phyloP scores from a whole-genome alignment of 2,113 vertebrate genomes.

The human region GRCh38 chr15:65208501-65209000 shows the following conservation, averaged over 20 bases:
- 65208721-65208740: neutral
- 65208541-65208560: neutral
- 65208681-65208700: neutral
- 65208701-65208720: neutral
- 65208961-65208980: slow-evolving; percentile 1
- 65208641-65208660: neutral
- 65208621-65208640: neutral
- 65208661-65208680: neutral
- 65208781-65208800: slow-evolving; percentile 55
- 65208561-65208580: neutral
- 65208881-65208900: slow-evolving; percentile 12
- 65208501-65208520: neutral
- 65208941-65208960: slow-evolving; percentile 23
- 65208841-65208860: slow-evolving; percentile 55
- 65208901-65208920: neutral
- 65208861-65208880: slow-evolving; percentile 62
- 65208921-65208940: neutral
- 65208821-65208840: slow-evolving; percentile 73
- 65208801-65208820: slow-evolving; percentile 60
- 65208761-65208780: slow-evolving; percentile 17
- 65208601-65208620: neutral
- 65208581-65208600: neutral
- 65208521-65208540: neutral
- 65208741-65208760: slow-evolving; percentile 54
- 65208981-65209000: neutral